Percentiles rank a stretch among this genome's conserved stretches.
phyloP scores from a whole-genome alignment of 2,113 vertebrate species.

The Crotophaga sulcirostris region DNA sequence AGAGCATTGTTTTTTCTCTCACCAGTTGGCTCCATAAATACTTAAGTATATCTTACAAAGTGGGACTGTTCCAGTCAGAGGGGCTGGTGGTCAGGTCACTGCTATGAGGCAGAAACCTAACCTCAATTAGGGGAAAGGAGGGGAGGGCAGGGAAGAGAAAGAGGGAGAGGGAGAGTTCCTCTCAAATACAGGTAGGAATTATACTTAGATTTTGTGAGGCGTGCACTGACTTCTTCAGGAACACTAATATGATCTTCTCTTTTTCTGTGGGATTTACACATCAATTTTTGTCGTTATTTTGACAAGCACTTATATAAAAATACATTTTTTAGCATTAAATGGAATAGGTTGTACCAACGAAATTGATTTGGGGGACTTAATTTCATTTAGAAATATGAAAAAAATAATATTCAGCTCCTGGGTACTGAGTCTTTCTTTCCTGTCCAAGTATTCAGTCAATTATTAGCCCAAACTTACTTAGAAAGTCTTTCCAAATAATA shows the following conservation, averaged over 20 bases:
- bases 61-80: conserved; percentile 30
- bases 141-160: background rate
- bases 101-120: background rate
- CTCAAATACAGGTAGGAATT: background rate
- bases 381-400: background rate
- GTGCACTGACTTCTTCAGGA: background rate
- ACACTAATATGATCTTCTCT: background rate
- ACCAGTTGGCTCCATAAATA: conserved; percentile 45
- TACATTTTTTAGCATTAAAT: background rate
- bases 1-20: conserved; percentile 53
- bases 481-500: background rate
- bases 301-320: background rate
- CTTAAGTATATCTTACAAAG: conserved; percentile 35
- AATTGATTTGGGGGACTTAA: background rate
- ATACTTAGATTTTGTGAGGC: background rate
- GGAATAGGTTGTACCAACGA: background rate
- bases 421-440: background rate
- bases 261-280: background rate
- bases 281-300: background rate
- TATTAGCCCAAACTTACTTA: background rate
- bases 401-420: background rate
- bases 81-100: background rate
- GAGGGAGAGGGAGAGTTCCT: background rate
- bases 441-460: background rate
- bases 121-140: background rate